Conservation (phyloP, 2,113 vertebrate species). For the Melanostigma gelatinosum region DNA sequence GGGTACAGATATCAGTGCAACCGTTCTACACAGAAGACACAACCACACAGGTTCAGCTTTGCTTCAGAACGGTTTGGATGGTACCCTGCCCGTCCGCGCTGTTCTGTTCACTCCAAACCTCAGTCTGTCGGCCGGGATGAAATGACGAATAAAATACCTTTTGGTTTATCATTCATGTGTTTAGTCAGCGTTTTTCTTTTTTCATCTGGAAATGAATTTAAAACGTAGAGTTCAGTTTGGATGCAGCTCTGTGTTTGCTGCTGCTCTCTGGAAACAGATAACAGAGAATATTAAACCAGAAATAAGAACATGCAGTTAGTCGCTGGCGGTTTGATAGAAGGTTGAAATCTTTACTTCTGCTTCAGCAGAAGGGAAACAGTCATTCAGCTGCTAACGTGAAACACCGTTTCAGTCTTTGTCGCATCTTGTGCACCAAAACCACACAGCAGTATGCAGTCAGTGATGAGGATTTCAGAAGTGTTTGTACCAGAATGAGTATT, state of each 20-base stretch:
- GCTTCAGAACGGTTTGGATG: not conserved
- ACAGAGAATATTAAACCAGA: not conserved
- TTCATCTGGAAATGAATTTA: conserved; percentile 13
- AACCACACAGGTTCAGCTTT: not conserved
- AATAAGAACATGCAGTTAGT: not conserved
- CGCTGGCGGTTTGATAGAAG: not conserved
- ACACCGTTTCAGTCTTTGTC: conserved; percentile 19
- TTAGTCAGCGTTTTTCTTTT: conserved; percentile 47
- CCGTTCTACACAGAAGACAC: conserved; percentile 6
- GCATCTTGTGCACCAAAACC: conserved; percentile 52
- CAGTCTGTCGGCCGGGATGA: conserved; percentile 50
- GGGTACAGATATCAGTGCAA: conserved; percentile 12
- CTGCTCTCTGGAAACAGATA: not conserved
- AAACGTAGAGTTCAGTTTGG: not conserved
- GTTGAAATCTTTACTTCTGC: not conserved
- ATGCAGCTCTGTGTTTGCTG: conserved; percentile 1
- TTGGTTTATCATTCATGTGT: conserved; percentile 61
- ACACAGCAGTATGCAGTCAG: conserved; percentile 59
- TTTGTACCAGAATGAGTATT: conserved; percentile 32
- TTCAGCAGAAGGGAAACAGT: conserved; percentile 2
- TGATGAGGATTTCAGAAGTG: not conserved
- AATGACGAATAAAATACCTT: conserved; percentile 68
- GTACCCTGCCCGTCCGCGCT: conserved; percentile 47
- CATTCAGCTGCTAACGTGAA: not conserved
- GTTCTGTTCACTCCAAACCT: conserved; percentile 57